Conservation (phyloP, 2,888 invertebrate genomes). For the Tortrix viridana region DNA sequence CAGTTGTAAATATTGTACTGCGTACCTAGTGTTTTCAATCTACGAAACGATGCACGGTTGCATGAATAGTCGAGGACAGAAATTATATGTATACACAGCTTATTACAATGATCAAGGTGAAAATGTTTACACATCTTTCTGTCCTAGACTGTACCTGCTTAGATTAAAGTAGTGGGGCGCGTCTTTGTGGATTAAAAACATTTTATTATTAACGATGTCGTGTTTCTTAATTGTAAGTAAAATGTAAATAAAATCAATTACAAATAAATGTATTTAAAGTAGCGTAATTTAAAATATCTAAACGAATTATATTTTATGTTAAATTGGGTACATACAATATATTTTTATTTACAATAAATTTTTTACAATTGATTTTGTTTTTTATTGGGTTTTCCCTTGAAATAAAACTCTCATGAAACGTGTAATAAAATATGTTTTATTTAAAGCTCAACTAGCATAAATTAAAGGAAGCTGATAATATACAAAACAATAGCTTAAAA, state of each 20-base stretch:
- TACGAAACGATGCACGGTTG: too few species aligned
- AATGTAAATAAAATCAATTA: slow-evolving; percentile 41
- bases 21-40: too few species aligned
- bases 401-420: slow-evolving; percentile 59
- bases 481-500: slow-evolving; percentile 48
- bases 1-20: too few species aligned
- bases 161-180: too few species aligned
- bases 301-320: slow-evolving; percentile 69
- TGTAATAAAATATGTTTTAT: slow-evolving; percentile 72
- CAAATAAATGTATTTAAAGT: slow-evolving; percentile 45
- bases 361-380: slow-evolving; percentile 63
- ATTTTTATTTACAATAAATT: slow-evolving; percentile 72
- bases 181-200: neutral
- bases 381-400: slow-evolving; percentile 30
- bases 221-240: slow-evolving; percentile 24
- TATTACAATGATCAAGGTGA: too few species aligned
- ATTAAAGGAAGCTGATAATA: slow-evolving; percentile 58
- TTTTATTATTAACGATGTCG: neutral
- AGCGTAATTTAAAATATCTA: slow-evolving; percentile 50
- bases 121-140: too few species aligned
- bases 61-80: too few species aligned
- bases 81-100: too few species aligned
- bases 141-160: too few species aligned
- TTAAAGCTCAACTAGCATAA: slow-evolving; percentile 76
- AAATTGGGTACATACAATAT: slow-evolving; percentile 62